phyloP scores from a whole-genome alignment of 2,113 vertebrate species.

The Tonatia bakeri region DNA sequence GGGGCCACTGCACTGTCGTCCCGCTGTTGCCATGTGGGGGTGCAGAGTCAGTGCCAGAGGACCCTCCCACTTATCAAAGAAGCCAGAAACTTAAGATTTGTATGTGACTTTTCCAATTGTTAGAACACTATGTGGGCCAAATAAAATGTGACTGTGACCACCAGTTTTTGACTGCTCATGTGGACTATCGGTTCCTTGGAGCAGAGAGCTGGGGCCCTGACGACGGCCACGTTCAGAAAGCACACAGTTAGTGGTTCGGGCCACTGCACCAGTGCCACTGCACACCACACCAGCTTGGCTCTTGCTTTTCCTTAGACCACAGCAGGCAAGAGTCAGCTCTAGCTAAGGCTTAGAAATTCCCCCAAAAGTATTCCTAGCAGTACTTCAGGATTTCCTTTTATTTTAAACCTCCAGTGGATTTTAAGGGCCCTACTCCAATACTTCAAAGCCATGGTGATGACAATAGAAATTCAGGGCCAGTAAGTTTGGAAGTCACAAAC shows the following conservation, averaged over 20 bases:
- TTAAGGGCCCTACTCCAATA: neutral
- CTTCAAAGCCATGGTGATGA: neutral
- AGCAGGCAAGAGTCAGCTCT: neutral
- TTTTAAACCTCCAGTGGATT: neutral
- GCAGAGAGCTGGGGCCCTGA: neutral
- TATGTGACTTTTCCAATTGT: neutral
- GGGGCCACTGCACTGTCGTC: neutral
- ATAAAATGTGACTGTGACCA: neutral
- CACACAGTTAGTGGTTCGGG: neutral
- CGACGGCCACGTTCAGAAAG: neutral
- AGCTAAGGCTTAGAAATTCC: neutral
- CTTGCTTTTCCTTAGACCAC: neutral
- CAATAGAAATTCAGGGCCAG: neutral
- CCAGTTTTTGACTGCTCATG: neutral
- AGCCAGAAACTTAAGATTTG: neutral
- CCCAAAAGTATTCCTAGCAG: neutral
- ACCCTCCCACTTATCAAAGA: neutral
- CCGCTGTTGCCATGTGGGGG: fast-evolving
- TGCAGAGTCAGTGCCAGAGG: neutral
- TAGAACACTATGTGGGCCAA: neutral
- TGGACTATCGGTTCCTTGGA: neutral
- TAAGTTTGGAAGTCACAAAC: neutral
- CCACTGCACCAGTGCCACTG: neutral
- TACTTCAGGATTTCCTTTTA: neutral
- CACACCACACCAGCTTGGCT: neutral